phyloP scores from a whole-genome alignment of 1,140 invertebrate species.

The Myzus persicae region DNA sequence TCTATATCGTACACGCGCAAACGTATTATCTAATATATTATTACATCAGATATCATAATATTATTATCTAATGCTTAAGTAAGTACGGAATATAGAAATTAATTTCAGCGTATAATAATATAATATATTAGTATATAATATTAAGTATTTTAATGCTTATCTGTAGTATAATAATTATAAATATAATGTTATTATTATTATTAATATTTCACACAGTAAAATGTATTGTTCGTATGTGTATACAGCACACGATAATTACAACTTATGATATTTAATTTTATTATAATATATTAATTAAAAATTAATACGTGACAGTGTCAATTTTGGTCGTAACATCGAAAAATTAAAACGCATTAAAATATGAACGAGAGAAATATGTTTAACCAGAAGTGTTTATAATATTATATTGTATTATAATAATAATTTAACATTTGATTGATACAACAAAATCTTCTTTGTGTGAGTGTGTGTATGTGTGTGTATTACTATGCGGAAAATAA shows the following conservation, averaged over 20 bases:
- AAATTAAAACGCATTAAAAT: conserved; percentile 4
- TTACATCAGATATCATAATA: neutral
- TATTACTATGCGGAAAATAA: neutral
- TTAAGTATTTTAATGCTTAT: conserved; percentile 1
- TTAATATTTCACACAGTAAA: neutral
- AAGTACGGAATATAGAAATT: neutral
- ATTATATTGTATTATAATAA: neutral
- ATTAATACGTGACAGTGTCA: neutral
- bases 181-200: neutral
- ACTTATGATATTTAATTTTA: conserved; percentile 12
- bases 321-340: conserved; percentile 31
- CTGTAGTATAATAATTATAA: neutral
- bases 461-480: neutral
- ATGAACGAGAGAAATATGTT: conserved; percentile 14
- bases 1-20: neutral
- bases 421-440: neutral
- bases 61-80: neutral
- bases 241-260: neutral
- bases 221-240: neutral
- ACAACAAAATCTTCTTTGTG: neutral
- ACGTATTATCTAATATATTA: neutral
- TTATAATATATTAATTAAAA: conserved; percentile 5
- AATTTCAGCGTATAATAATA: neutral
- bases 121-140: conserved; percentile 11
- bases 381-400: neutral